Conservation (phyloP, 2,888 invertebrate genomes). For the Eristalinus aeneus region DNA sequence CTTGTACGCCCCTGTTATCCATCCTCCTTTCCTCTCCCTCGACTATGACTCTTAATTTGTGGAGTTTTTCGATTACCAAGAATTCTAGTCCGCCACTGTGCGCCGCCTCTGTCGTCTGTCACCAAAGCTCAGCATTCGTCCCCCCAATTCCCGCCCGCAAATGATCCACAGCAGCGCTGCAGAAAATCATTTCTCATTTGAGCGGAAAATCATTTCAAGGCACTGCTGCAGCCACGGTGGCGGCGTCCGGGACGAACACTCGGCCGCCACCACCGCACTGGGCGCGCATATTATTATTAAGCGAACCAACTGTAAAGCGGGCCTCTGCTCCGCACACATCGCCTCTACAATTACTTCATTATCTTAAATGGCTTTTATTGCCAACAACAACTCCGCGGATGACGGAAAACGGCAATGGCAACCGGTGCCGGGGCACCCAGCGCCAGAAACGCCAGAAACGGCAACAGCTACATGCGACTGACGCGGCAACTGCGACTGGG, state of each 20-base stretch:
- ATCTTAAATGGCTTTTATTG: constrained; percentile 71
- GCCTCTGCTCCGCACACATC: constrained; percentile 13
- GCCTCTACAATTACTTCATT: constrained; percentile 69
- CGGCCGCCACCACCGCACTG: neutral
- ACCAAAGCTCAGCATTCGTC: neutral
- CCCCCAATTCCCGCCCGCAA: constrained; percentile 41
- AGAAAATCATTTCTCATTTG: constrained; percentile 65
- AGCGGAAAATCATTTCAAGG: constrained; percentile 70
- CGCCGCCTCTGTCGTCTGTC: constrained; percentile 17
- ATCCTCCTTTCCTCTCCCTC: too few relatives aligned
- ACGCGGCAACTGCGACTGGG: too few relatives aligned
- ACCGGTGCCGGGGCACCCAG: neutral
- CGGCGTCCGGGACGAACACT: constrained; percentile 7
- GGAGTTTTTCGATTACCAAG: constrained; percentile 23
- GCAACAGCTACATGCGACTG: neutral
- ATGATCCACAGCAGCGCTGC: constrained; percentile 59
- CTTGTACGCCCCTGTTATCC: too few relatives aligned
- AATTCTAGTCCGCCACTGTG: constrained; percentile 37
- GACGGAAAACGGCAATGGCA: constrained; percentile 58
- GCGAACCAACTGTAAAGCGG: constrained; percentile 54
- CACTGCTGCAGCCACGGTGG: constrained; percentile 4
- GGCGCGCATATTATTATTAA: constrained; percentile 63
- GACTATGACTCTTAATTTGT: too few relatives aligned
- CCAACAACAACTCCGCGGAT: constrained; percentile 65
- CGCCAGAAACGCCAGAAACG: neutral